phyloP scores from a whole-genome alignment of 2,113 vertebrate species.

The Oreochromis spilurus region DNA sequence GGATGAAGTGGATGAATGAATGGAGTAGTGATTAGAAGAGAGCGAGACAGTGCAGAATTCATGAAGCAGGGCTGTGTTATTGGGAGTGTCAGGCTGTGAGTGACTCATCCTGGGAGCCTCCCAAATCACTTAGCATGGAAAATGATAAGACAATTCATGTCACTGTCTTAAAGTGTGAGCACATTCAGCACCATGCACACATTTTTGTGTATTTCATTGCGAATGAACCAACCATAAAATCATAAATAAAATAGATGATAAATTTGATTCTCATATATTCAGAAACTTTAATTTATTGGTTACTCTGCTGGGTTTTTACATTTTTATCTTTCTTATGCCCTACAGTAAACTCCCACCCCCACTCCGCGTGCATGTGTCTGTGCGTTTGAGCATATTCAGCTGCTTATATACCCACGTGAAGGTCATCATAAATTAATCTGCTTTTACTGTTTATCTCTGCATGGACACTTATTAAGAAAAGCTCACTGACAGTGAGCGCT shows the following conservation, averaged over 20 bases:
- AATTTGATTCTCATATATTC: not conserved
- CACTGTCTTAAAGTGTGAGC: not conserved
- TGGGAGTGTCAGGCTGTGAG: not conserved
- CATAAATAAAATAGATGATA: not conserved
- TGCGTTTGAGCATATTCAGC: not conserved
- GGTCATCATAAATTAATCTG: not conserved
- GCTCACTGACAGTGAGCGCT: not conserved
- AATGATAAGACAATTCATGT: not conserved
- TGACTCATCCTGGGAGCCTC: not conserved
- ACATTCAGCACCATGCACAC: not conserved
- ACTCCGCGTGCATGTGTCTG: accelerated
- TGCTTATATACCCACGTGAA: not conserved
- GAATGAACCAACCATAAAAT: not conserved
- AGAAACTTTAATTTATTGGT: not conserved
- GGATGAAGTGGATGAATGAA: slow-evolving; percentile 16
- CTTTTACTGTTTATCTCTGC: not conserved
- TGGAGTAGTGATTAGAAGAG: not conserved
- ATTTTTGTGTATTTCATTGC: not conserved
- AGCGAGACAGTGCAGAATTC: not conserved
- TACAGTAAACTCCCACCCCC: not conserved
- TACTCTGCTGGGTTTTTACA: not conserved
- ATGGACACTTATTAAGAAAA: not conserved
- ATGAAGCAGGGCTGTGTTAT: slow-evolving; percentile 16
- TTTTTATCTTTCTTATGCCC: not conserved
- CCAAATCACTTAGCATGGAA: not conserved